phyloP scores from a whole-genome alignment of 2,888 invertebrate genomes.

The Yponomeuta plumbellus region DNA sequence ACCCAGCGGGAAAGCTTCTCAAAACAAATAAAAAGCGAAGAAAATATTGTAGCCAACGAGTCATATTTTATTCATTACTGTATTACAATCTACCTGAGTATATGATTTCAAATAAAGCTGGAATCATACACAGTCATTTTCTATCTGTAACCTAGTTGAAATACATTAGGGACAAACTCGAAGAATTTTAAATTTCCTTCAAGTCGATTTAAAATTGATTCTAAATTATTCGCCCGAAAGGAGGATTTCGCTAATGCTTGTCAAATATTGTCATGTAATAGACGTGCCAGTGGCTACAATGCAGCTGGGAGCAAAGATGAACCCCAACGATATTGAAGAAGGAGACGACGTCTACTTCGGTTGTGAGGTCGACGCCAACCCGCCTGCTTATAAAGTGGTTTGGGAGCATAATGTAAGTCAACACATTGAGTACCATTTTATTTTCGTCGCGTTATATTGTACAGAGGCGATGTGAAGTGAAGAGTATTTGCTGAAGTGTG shows the following conservation, averaged over 20 bases:
- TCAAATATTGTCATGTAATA: slow-evolving; percentile 27
- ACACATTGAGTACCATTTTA: slow-evolving; percentile 20
- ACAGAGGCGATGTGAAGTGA: not conserved
- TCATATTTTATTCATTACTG: no score
- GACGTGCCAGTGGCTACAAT: slow-evolving; percentile 64
- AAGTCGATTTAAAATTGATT: not conserved
- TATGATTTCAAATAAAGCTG: slow-evolving; percentile 7
- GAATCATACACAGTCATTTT: slow-evolving; percentile 6
- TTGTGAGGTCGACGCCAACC: slow-evolving; percentile 69
- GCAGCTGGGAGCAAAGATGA: slow-evolving; percentile 62
- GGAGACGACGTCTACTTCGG: slow-evolving; percentile 71
- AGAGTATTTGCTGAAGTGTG: not conserved
- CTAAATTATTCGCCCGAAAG: not conserved
- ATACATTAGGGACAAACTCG: slow-evolving; percentile 3
- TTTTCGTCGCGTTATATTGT: slow-evolving; percentile 8
- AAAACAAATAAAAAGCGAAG: no score
- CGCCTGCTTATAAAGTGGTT: slow-evolving; percentile 69
- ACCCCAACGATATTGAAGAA: slow-evolving; percentile 72
- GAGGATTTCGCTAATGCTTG: slow-evolving; percentile 5
- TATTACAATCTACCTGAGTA: not conserved
- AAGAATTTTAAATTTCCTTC: not conserved
- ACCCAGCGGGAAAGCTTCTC: no score
- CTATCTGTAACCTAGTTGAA: slow-evolving; percentile 6
- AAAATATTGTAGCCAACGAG: no score
- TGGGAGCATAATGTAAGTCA: slow-evolving; percentile 73